Evolutionary conservation across 1,140 invertebrate species (phyloP), one percentile per base, ranked within the genome.

Genomic region (Argopecten irradians): DNA sequence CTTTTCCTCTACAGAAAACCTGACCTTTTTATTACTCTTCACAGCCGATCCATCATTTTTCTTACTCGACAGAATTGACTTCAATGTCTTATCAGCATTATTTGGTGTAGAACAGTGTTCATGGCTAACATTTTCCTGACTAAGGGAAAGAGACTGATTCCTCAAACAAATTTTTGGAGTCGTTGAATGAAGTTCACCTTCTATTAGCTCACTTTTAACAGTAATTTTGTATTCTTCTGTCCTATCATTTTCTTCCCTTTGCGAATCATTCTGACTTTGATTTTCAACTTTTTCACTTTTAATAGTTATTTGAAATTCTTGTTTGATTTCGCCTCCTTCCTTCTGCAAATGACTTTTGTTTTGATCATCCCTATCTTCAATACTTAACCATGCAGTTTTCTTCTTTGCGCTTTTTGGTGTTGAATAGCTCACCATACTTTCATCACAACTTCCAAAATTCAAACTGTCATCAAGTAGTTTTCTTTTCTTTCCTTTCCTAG

Each of bases 11-110:
- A 84, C 36, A 7, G 85, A 89, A 89, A 89, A 89, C 33, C 83
- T 89, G 1, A 89, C 89, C 82, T 89, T 89, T 36, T 89, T 89
- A 22, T 43, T 71, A 89, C 19, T 71, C n/a, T 28, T 71, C 8
- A 71, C 55, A 28, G 22, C 55, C n/a, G 34, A 36, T 5, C 19
- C n/a, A 39, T 83, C 84, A 7, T 9, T 87, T 84, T 87, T 88
- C 39, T 90, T 86, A 55, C 87, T 88, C 1, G 89, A 82, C 28
- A 92, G 36, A 84, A 92, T 92, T 13, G 91, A 91, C 33, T 87
- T 89, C 2, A 83, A 35, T 9, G 41, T 55, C 82, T 43, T 87
- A 14, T 83, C 33, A 28, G 33, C 41, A 35, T 87, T 88, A 19
- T 82, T 82, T 5, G 90, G 90, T n/a, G 89, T 91, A 34, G 86